Conservation (phyloP, 2,113 vertebrate genomes). For the Gobius niger region DNA sequence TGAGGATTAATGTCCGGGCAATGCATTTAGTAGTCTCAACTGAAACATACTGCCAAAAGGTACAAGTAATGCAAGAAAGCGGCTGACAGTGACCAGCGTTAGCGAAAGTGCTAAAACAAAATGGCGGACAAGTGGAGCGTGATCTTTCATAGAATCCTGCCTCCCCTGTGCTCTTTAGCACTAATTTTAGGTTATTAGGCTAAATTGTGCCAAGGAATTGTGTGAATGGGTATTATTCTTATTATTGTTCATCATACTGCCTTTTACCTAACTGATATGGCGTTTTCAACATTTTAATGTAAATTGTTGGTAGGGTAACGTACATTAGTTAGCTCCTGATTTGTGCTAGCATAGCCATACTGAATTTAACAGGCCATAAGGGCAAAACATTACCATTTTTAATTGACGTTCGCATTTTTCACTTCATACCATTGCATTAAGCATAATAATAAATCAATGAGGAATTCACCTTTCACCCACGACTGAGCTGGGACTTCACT, state of each 20-base stretch:
- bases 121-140: conserved; percentile 70
- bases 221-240: background rate
- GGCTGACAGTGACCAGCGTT: conserved; percentile 33
- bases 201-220: background rate
- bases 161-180: conserved; percentile 54
- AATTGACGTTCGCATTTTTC: background rate
- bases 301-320: background rate
- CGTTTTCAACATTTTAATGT: background rate
- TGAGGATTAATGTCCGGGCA: background rate
- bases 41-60: fast-evolving
- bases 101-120: conserved; percentile 69
- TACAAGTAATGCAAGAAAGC: background rate
- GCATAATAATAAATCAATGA: too few relatives aligned
- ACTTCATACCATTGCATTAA: too few relatives aligned
- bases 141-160: conserved; percentile 62
- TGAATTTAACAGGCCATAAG: background rate
- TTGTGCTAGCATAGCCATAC: conserved; percentile 7
- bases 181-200: conserved; percentile 8
- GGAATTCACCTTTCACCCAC: too few relatives aligned
- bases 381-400: background rate
- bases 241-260: background rate
- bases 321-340: conserved; percentile 6
- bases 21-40: fast-evolving
- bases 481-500: too few relatives aligned
- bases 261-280: too few relatives aligned